Base-by-base conservation (phyloP, 2,113 vertebrate species). In the Trogon melanurus region DNA sequence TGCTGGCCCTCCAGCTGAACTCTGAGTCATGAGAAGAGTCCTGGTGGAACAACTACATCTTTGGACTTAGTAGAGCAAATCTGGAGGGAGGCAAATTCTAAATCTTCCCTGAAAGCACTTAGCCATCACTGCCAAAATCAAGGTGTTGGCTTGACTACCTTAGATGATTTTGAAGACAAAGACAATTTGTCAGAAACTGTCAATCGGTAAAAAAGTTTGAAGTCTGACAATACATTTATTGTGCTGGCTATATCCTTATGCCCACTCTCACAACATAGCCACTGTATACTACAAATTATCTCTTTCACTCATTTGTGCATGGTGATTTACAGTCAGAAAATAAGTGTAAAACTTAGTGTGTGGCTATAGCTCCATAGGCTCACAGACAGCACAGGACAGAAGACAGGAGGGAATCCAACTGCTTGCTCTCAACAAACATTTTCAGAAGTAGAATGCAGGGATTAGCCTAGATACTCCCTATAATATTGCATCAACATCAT, bases 381-480 rank as follows among this genome's bases (percentile, higher is more conserved):
- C 36, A 54, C 64, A 45, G 67, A 44, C 7, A 79, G 25, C 53
- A 41, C 6, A 47, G 30, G 53, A 44, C 4, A 88, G 57, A 65
- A 89, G 76, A 86, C 45, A 85, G 47, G 8, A 60, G 64, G 45
- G 69, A 75, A 78, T 88, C 79, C 53, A 84, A 6, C 18, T 18
- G 51, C 65, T 88, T 58, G 45, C 41, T 94, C 83, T 78, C 75
- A 62, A 71, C 60, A 86, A 91, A 78, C 79, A 80, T 10, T 47
- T 88, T 96, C 54, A 89, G 57, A 93, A 96, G 72, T 21, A 79
- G 86, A 92, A 92, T 34, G 78, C 25, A 50, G 66, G 88, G 88
- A 84, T 95, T 96, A 96, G 83, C 91, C 88, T 71, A 91, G 92
- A 81, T 97, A 96, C 96, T 96, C 95, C 96, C 96, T 89, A 69